A percentile compares a stretch with the other conserved stretches of the same genome.
phyloP scores from a whole-genome alignment of 1,140 invertebrate genomes.

The Chelonus insularis region DNA sequence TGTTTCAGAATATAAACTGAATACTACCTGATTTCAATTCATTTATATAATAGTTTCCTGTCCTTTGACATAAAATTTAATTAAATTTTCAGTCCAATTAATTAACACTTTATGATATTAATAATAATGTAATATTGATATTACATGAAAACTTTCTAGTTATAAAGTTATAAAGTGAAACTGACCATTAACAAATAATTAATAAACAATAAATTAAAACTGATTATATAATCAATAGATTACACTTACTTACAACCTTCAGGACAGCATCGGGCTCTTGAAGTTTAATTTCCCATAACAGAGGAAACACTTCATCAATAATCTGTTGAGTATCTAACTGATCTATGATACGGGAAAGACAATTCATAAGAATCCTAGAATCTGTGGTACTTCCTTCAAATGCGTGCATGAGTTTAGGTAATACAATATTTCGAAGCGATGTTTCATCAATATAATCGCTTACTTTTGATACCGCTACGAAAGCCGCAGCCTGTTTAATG shows the following conservation, averaged over 20 bases:
- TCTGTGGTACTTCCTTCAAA: constrained; percentile 85
- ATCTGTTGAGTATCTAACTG: constrained; percentile 86
- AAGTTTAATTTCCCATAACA: constrained; percentile 84
- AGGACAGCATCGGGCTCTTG: constrained; percentile 82
- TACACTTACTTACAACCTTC: constrained; percentile 84
- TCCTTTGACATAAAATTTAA: too few relatives aligned
- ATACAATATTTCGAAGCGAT: constrained; percentile 77
- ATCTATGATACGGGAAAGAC: constrained; percentile 77
- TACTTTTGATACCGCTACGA: constrained; percentile 85
- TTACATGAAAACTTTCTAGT: too few relatives aligned
- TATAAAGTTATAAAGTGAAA: too few relatives aligned
- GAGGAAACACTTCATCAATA: constrained; percentile 88
- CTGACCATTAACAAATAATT: too few relatives aligned
- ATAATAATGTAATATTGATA: too few relatives aligned
- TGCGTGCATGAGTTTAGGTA: constrained; percentile 85
- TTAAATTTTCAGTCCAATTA: too few relatives aligned
- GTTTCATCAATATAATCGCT: constrained; percentile 84
- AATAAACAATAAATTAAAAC: too few relatives aligned
- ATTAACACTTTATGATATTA: too few relatives aligned
- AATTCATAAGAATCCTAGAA: constrained; percentile 75
- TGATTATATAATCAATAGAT: too few relatives aligned
- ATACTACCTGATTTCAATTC: too few relatives aligned
- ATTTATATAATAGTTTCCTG: too few relatives aligned
- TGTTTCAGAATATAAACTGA: too few relatives aligned
- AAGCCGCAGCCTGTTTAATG: constrained; percentile 76